phyloP scores from a whole-genome alignment of 2,888 invertebrate species.

The Argynnis bischoffii region DNA sequence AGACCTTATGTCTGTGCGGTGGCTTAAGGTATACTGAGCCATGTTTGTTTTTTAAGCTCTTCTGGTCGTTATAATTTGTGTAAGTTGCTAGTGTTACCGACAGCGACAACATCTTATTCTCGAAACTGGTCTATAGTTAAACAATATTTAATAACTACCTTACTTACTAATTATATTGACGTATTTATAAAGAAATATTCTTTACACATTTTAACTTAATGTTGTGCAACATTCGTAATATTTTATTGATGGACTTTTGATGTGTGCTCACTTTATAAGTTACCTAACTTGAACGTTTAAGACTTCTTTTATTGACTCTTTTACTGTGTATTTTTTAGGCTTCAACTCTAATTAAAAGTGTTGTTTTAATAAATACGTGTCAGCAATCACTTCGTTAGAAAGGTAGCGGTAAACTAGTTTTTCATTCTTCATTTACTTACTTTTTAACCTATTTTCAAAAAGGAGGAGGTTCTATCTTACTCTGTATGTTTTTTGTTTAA shows the following conservation, averaged over 20 bases:
- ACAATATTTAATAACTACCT: neutral
- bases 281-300: too few species aligned
- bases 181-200: neutral
- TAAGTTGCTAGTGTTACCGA: constrained; percentile 8
- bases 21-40: constrained; percentile 23
- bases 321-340: too few species aligned
- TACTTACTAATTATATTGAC: neutral
- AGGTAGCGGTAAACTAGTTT: too few species aligned
- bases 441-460: too few species aligned
- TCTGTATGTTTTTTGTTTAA: too few species aligned
- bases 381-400: too few species aligned
- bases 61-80: constrained; percentile 6
- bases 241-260: neutral
- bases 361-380: too few species aligned
- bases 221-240: neutral
- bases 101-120: constrained; percentile 6
- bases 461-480: too few species aligned
- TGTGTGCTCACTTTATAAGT: too few species aligned
- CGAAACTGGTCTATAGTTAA: neutral
- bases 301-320: too few species aligned
- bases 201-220: constrained; percentile 12
- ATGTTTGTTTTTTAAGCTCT: constrained; percentile 13
- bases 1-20: constrained; percentile 21
- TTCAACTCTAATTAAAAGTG: too few species aligned
- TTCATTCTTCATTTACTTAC: too few species aligned